These are phyloP conservation scores for Cryptoprocta ferox DNA, from an alignment of 2,797 vertebrate species.

Conservation along the genomic window DNA sequence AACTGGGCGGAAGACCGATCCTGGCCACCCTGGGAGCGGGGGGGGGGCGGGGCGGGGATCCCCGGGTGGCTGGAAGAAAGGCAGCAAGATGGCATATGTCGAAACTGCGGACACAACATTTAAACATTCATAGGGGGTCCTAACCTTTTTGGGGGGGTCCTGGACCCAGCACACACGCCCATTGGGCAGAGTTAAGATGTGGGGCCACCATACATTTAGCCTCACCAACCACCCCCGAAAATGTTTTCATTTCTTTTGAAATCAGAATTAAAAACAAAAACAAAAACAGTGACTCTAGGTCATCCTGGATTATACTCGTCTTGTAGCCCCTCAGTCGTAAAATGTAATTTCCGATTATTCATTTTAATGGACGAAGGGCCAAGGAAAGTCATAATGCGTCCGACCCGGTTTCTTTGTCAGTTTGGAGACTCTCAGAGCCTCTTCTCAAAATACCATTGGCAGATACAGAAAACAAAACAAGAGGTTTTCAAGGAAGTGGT, in stretches of 20 bases:
- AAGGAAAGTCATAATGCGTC: not conserved
- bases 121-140: not conserved
- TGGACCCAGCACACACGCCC: not conserved
- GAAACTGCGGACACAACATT: not conserved
- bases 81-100: not conserved
- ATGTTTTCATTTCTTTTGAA: not conserved
- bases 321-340: not conserved
- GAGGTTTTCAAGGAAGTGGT: not conserved
- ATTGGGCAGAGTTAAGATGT: not conserved
- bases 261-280: not conserved
- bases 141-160: not conserved
- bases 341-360: not conserved
- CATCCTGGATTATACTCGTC: not conserved
- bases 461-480: not conserved
- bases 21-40: not conserved
- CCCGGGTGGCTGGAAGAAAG: not conserved
- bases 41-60: no score
- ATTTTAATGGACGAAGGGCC: not conserved
- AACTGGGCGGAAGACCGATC: not conserved
- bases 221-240: not conserved
- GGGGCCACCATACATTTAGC: no score
- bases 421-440: not conserved
- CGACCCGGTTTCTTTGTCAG: not conserved
- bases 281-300: not conserved
- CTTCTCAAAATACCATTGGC: not conserved